Base-by-base conservation (phyloP, 1,140 invertebrate species). In the Musca vetustissima region DNA sequence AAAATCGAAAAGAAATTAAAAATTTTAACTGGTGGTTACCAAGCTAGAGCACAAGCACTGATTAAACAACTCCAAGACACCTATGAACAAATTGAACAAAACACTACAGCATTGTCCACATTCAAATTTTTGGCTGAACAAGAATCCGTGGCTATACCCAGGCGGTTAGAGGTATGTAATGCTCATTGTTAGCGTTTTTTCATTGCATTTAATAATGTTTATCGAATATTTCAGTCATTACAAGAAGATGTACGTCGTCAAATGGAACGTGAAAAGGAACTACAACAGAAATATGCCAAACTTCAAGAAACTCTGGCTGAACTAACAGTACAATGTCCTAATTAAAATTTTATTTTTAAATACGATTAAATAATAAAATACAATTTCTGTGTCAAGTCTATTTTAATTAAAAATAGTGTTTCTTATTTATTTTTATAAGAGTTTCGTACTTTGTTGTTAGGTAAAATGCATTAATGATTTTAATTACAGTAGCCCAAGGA, bases 1-100 rank as follows among this genome's bases (percentile, higher is more conserved):
- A 99, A 99, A 85, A 91, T 98, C 86, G 98, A 99, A 83, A 99
- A 98, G 81, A 99, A 98, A 85, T 84, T 99, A 1, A 93, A 96
- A 85, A 93, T 98, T 64, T 85, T 98, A 1, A 93, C 97, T 15
- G 96, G 91, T 28, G 94, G 95, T 15, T 97, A 97, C 85, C 92
- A 94, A 85, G 81, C 90, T 0, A 85, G 92, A 66, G 90, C 93
- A 2, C 94, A 97, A 78, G 90, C 90, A 9, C 84, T 98, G n/a
- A 88, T 93, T 0, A 98, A 98, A 83, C 95, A 97, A 77, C 85
- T 96, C 8, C 89, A 92, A 71, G 96, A 98, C 73, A 82, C 93
- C 4, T 89, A 90, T 73, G 94, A 97, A 64, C 94, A 98, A 80
- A 90, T 95, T 48, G 95, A 99, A 79, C 93, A 96, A 76, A 89